Evolutionary conservation across 2,113 vertebrate species (phyloP).

Genomic region (Tragulus kanchil): DNA sequence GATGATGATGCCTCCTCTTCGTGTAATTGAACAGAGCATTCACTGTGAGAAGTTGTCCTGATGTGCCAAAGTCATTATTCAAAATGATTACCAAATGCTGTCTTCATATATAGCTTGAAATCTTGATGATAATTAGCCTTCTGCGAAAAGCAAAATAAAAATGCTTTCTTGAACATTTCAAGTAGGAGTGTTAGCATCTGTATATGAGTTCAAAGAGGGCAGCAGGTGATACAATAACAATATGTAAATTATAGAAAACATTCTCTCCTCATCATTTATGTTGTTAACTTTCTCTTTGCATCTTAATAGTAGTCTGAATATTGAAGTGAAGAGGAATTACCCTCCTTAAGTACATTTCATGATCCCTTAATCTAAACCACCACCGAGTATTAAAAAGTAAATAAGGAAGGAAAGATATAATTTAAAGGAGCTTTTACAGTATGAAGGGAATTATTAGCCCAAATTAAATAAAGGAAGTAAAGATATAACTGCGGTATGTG

Average conservation of each 20-base stretch:
- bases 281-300: conserved; percentile 41
- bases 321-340: conserved; percentile 37
- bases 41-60: not conserved
- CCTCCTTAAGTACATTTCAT: not conserved
- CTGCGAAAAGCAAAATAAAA: conserved; percentile 41
- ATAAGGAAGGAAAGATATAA: conserved; percentile 38
- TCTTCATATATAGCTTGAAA: conserved; percentile 4
- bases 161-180: not conserved
- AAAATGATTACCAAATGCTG: conserved; percentile 38
- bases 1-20: not conserved
- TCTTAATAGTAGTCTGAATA: not conserved
- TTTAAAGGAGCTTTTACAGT: conserved; percentile 51
- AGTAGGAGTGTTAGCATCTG: not conserved
- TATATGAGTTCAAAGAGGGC: conserved; percentile 11
- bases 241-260: not conserved
- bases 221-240: conserved; percentile 1
- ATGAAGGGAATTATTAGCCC: conserved; percentile 29
- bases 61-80: not conserved
- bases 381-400: conserved; percentile 47
- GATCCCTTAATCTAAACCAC: conserved; percentile 27
- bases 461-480: too few relatives aligned
- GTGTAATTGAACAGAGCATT: not conserved
- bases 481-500: too few relatives aligned
- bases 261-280: not conserved
- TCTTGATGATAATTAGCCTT: conserved; percentile 29